Base-by-base conservation (phyloP, 2,113 vertebrate species). In the Trematocara stigmaticum region DNA sequence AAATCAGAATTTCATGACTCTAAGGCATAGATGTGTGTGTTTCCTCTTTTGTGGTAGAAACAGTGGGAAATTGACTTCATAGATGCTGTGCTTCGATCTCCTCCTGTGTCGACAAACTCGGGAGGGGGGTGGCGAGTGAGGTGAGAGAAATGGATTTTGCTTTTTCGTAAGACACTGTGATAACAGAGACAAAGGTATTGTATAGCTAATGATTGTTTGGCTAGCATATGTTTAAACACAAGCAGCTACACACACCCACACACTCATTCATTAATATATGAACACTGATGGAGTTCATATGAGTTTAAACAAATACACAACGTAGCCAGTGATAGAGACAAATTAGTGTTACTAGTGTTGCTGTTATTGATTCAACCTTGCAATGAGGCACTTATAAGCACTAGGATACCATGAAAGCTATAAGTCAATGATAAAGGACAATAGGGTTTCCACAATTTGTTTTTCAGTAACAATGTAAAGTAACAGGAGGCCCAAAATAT, bases 61-160 rank as follows among this genome's bases (percentile, higher is more conserved):
- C 85, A 84, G 49, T 78, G 74, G 81, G 87, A 57, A 89, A 81
- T 3, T 85, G 86, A 89, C 85, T 87, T 85, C 47, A 87, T 10
- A 83, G 42, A 89, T 29, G 20, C 55, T 79, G 47, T 71, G 40
- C 66, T 86, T 83, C 18, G 12, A 83, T 88, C 53, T 74, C 83
- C 81, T 78, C 61, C 18, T 85, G 80, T 55, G 85, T 34, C 10
- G 15, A 56, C 51, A 86, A 64, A 51, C 66, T 83, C 3, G 2
- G 16, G 71, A 78, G 83, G 85, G 59, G 78, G 87, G 31, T 61
- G 45, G 23, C 20, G 29, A 71, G 59, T 4, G 5, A 23, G 34
- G 83, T 34, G 45, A 79, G 57, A 81, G 78, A 88, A 87, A 84
- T 80, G 34, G 78, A 76, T 87, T 92, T 81, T 3, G 42, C 35